Conservation (phyloP, 1,140 invertebrate genomes). For the Arctopsyche grandis region DNA sequence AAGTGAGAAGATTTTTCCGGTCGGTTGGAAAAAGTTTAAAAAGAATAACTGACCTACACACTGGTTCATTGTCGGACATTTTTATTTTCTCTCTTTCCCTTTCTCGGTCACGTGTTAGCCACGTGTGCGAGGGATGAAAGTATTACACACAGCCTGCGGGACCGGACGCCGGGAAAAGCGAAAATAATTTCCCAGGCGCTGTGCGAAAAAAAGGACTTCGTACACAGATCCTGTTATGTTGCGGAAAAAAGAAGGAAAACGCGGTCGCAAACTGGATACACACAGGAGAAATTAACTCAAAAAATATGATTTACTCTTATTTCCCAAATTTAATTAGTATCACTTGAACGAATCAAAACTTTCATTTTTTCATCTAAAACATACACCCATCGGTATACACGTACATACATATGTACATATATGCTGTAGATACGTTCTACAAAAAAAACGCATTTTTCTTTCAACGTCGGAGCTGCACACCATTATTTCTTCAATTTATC, state of each 20-base stretch:
- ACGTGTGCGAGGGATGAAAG: conserved; percentile 41
- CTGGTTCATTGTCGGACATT: conserved; percentile 47
- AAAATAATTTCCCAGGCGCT: conserved; percentile 51
- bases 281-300: neutral
- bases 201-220: conserved; percentile 34
- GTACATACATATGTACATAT: too few species aligned
- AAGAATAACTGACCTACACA: conserved; percentile 53
- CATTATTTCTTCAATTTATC: too few species aligned
- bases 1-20: too few species aligned
- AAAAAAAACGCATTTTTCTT: too few species aligned
- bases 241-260: conserved; percentile 42
- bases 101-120: conserved; percentile 8
- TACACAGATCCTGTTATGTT: conserved; percentile 40
- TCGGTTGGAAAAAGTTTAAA: conserved; percentile 38
- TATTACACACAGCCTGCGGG: conserved; percentile 32
- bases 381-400: too few species aligned
- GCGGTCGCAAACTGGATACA: conserved; percentile 8
- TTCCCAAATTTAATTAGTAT: too few species aligned
- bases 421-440: too few species aligned
- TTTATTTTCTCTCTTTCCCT: conserved; percentile 46
- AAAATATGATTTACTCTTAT: too few species aligned
- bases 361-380: too few species aligned
- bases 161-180: conserved; percentile 46
- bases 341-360: too few species aligned
- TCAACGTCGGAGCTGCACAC: too few species aligned